phyloP scores from a whole-genome alignment of 1,140 invertebrate species.

The Apocrypta bakeri region DNA sequence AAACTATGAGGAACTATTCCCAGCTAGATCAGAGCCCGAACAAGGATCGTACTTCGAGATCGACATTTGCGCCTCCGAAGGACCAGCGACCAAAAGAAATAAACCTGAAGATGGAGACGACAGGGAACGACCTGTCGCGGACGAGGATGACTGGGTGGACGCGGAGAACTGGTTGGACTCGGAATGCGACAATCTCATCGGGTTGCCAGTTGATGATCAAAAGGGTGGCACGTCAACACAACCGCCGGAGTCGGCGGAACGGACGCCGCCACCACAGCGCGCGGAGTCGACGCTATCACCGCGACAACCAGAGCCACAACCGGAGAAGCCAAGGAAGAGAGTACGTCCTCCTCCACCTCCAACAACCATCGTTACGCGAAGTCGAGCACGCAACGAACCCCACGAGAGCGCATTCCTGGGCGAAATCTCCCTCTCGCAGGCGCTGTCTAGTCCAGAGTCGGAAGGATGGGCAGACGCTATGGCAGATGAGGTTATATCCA shows the following conservation, averaged over 20 bases:
- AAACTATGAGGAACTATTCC: slow-evolving; percentile 4
- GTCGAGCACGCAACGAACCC: background rate
- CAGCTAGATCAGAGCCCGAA: background rate
- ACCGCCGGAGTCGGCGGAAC: too few relatives aligned
- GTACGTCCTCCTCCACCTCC: background rate
- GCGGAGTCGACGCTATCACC: too few relatives aligned
- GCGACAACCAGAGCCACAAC: too few relatives aligned
- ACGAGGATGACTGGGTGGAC: background rate
- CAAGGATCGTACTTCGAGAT: background rate
- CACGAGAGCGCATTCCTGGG: background rate
- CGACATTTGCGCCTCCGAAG: background rate
- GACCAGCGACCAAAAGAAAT: background rate
- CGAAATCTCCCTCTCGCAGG: slow-evolving; percentile 45
- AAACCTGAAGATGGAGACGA: background rate
- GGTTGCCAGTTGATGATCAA: too few relatives aligned
- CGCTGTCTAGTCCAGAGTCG: slow-evolving; percentile 33
- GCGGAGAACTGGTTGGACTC: background rate
- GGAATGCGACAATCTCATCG: too few relatives aligned
- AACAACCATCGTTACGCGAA: background rate
- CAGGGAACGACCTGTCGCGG: background rate
- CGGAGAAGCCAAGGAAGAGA: background rate
- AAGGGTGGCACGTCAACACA: too few relatives aligned
- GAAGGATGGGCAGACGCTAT: background rate
- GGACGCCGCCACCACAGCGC: too few relatives aligned
- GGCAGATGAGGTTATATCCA: background rate